Percentiles rank a stretch among this genome's conserved stretches.
These are phyloP conservation scores for Medauroidea extradentata DNA, from an alignment of 1,140 invertebrate genomes.

Conservation along the genomic window DNA sequence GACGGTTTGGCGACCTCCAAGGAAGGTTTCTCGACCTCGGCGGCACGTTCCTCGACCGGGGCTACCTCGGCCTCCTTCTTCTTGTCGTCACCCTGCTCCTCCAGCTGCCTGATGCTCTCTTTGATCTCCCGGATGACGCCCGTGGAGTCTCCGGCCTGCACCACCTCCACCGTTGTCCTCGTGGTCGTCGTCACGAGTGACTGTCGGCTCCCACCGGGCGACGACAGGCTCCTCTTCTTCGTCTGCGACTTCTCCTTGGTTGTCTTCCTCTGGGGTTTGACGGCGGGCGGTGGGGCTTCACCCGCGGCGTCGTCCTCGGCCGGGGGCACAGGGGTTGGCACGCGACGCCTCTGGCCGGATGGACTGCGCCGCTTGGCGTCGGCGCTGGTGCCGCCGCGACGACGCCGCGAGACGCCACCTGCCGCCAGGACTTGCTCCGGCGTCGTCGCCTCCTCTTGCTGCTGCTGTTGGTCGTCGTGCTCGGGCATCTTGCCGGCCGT, in stretches of 20 bases:
- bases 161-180: neutral
- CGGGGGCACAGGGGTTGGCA: neutral
- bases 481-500: neutral
- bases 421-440: conserved; percentile 9
- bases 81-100: conserved; percentile 40
- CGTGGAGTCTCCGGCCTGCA: neutral
- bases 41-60: conserved; percentile 19
- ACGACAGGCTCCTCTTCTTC: conserved; percentile 3
- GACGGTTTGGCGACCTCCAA: neutral
- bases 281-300: neutral
- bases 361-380: neutral
- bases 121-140: conserved; percentile 33
- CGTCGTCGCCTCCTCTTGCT: neutral
- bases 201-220: conserved; percentile 6
- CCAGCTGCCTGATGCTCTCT: conserved; percentile 43
- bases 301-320: neutral
- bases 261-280: conserved; percentile 22
- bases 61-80: conserved; percentile 40
- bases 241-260: neutral
- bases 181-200: neutral
- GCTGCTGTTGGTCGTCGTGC: neutral
- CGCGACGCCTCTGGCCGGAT: neutral
- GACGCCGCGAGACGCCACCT: conserved; percentile 15
- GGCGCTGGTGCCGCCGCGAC: conserved; percentile 21
- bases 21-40: neutral